Evolutionary conservation across 2,113 vertebrate genomes (phyloP), one percentile per base, ranked within the genome.

Genomic region (Sarotherodon lohbergeri): DNA sequence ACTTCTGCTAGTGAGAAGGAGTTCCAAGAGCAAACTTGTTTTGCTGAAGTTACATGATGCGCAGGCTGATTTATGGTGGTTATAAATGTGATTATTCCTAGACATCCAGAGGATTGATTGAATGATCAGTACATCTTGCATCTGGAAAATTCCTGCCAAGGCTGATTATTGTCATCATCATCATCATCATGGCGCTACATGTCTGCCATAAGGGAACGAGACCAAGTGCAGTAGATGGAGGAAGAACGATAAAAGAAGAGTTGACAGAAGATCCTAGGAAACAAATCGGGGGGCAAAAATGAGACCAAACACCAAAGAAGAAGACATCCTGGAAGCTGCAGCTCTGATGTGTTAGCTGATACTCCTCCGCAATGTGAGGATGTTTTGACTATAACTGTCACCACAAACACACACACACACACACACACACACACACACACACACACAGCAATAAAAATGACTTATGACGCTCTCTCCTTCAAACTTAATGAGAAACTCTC

Each of bases 331-430:
- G 54, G 10, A 50, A 48, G 41, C 2, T 29, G 46, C n/a, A 39
- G n/a, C 71, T n/a, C 16, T 36, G 32, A 14, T 39, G 32, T 68
- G 76, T 68, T 66, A n/a, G 52, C 10, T 61, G 5, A 61, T 24
- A 4, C 41, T 10, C 24, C 68, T 78, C 9, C 1, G 1, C 32
- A 16, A 66, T 29, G 22, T 43, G 32, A 76, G 59, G 90, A 92
- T 95, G 93, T 94, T 94, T 68, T 93, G 93, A 71, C 73, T 78
- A 39, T 68, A 78, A 36, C 50, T 27, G 12, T 36, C 50, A 19
- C 63, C 12, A 68, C 63, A 24, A 41, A 24, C 8, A 1, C 27
- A 50, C 22, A 46, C 56, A 9, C 59, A 59, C 71, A 81, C n/a
- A n/a, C n/a, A n/a, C n/a, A n/a, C n/a, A n/a, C n/a, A n/a, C 84